Conservation (phyloP, 2,113 vertebrate genomes). For the Pelmatolapia mariae region DNA sequence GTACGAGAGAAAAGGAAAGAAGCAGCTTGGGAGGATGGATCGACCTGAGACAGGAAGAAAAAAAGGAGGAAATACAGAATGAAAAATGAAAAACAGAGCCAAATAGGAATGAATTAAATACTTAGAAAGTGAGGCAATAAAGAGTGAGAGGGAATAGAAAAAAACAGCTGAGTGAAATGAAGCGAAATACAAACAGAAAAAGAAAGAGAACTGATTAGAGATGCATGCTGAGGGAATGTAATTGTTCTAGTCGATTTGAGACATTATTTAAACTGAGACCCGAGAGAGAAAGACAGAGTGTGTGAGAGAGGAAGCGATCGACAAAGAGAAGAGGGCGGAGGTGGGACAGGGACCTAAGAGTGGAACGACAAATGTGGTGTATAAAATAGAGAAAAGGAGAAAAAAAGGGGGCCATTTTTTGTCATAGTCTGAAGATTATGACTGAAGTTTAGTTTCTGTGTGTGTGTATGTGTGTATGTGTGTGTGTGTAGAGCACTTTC, state of each 20-base stretch:
- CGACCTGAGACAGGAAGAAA: background rate
- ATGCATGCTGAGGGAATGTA: slow-evolving; percentile 67
- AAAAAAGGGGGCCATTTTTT: background rate
- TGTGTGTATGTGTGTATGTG: background rate
- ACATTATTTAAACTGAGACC: slow-evolving; percentile 65
- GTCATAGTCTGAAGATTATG: background rate
- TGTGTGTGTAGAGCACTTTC: background rate
- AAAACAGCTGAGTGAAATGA: slow-evolving; percentile 39
- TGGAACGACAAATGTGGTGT: background rate
- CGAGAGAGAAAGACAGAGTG: slow-evolving; percentile 37
- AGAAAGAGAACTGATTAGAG: slow-evolving; percentile 60
- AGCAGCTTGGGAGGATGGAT: background rate
- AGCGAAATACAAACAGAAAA: slow-evolving; percentile 56
- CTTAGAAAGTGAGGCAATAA: slow-evolving; percentile 26
- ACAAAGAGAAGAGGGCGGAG: slow-evolving; percentile 25
- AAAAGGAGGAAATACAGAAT: background rate
- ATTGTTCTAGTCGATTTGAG: slow-evolving; percentile 72
- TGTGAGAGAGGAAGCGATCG: background rate
- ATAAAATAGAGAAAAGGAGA: background rate
- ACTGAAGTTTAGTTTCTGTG: background rate
- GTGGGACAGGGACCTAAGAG: background rate
- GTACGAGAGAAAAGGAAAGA: background rate
- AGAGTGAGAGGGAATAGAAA: slow-evolving; percentile 3
- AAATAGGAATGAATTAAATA: slow-evolving; percentile 43
- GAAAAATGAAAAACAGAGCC: slow-evolving; percentile 3